Evolutionary conservation across 1,140 invertebrate genomes (phyloP), one percentile per base, ranked within the genome.

Genomic region (Ericerus pela): DNA sequence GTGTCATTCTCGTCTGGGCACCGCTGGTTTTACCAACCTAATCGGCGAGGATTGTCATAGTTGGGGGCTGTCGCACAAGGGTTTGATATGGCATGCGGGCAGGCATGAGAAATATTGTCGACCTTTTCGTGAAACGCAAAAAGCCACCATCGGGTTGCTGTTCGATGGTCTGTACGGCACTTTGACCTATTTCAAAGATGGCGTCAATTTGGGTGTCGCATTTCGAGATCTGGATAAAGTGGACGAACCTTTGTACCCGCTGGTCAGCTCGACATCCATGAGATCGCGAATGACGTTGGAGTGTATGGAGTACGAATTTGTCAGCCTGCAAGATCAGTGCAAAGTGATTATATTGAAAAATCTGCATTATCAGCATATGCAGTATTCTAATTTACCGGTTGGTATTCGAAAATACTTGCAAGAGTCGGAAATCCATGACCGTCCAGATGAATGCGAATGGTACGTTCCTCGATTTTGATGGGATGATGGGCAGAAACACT

Each of bases 31-130:
- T 65, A 73, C 77, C 12, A 83, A 84, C 65, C 66, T 85, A 59
- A 66, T 86, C 4, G 83, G 83, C 8, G 78, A 82, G 66, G 79
- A 85, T 63, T 69, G 74, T 36, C 68, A 82, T 33, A 75, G 81
- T 33, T 85, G 82, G 82, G 83, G 80, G 0, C 63, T 85, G 4
- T 82, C 79, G 0, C 83, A 86, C 64, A 84, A 84, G 67, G 83
- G 83, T 6, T 64, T 79, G 0, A 63, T 83, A 1, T 84, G 80
- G 79, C 82, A 86, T 64, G 73, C 72, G 22, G 81, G 81, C 20
- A 69, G 69, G 11, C 76, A 72, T 60, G 65, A 71, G 27, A 66
- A 74, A 31, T 85, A 80, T 63, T 80, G 79, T 1, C 77, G 77
- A 60, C 76, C 80, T 0, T 85, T 85, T 66, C 69, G 72, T 53